A percentile compares a stretch with the other conserved stretches of the same genome.
Conservation (phyloP, 37 sponge, comb jelly and placozoan genomes). For the Halisarca cf. caerulea region DNA sequence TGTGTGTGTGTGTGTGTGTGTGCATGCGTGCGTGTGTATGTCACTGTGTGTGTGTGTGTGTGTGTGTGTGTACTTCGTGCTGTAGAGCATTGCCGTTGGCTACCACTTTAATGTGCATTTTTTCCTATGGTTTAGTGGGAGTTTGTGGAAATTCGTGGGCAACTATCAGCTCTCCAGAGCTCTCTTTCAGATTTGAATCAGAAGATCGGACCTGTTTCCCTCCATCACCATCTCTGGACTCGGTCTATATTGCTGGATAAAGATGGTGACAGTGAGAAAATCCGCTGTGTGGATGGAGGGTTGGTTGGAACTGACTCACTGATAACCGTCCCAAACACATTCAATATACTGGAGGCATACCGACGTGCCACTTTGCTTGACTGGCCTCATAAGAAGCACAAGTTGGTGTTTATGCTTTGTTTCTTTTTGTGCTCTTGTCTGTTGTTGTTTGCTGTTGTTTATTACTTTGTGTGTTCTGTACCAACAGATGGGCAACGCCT, state of each 20-base stretch:
- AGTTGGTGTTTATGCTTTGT: neutral
- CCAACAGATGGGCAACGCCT: slow-evolving; percentile 40
- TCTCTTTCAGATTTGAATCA: neutral
- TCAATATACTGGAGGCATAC: neutral
- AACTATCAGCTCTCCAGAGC: neutral
- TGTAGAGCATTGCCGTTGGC: too few species aligned
- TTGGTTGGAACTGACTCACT: neutral
- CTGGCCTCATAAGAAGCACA: slow-evolving; percentile 23
- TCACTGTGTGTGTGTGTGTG: too few species aligned
- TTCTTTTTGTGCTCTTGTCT: neutral
- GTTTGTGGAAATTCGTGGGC: neutral
- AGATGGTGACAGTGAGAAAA: neutral
- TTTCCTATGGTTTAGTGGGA: neutral
- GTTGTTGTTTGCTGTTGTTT: neutral
- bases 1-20: neutral
- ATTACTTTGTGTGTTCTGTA: neutral
- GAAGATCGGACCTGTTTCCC: neutral
- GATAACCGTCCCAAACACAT: neutral
- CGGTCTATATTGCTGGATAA: neutral
- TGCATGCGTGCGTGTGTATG: neutral
- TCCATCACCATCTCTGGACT: neutral
- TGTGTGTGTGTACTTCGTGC: too few species aligned
- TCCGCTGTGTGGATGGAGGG: neutral
- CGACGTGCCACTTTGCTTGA: neutral
- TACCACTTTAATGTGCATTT: neutral